Base-by-base conservation (phyloP, 2,113 vertebrate species). In the Chaetodon trifascialis region DNA sequence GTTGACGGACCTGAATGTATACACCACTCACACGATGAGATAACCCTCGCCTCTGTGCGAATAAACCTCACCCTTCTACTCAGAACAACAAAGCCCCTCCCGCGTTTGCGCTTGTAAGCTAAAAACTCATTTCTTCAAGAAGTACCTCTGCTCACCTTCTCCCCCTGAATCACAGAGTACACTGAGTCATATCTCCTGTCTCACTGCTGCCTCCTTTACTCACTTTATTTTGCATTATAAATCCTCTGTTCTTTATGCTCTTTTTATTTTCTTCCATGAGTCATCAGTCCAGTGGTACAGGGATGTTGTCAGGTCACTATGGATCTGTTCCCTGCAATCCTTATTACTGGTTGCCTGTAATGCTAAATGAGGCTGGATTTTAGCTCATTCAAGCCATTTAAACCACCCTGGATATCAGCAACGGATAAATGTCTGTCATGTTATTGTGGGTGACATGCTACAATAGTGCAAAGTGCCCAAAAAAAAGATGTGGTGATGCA, bases 181-280 rank as follows among this genome's bases (percentile, higher is more conserved):
- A 78, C 64, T 73, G 63, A 88, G 54, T 86, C 81, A 73, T 19
- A 30, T 42, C 46, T n/a, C 21, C 64, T 67, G 36, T 70, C 62
- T 56, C 66, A 17, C 40, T 19, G 46, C 54, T 21, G 55, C 56
- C 30, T 73, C 44, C 68, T 79, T 47, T 3, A 52, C n/a, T 87
- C 71, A 36, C 30, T 79, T 59, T 63, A 73, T 63, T 72, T 67
- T 60, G 25, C 40, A 79, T 69, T 59, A 82, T 47, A 70, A 74
- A 59, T 36, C 59, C 16, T 2, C 42, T 65, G 21, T 34, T 74
- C 58, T 51, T 46, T 36, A 49, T 19, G 11, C 74, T 62, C 1
- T 14, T 30, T 47, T 40, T 60, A 36, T 25, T 76, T 76, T 51
- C 40, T 44, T 63, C 49, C 54, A 21, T 16, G 46, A 16, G 23